These are phyloP conservation scores for Dascyllus trimaculatus DNA, from an alignment of 2,113 vertebrate species.

Conservation along the genomic window DNA sequence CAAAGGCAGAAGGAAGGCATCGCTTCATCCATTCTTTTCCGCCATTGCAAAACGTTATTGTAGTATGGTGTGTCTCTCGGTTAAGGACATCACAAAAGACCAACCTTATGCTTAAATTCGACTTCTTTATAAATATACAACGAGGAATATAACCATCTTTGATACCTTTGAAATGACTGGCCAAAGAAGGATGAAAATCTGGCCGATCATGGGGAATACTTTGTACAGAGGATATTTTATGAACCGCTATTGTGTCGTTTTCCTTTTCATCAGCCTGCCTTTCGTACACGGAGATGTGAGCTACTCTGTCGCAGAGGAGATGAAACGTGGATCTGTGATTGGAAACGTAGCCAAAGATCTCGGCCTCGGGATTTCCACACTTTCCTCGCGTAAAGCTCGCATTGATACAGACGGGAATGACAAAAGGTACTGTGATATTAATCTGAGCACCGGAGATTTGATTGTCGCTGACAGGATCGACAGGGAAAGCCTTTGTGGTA, in stretches of 20 bases:
- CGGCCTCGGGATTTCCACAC: constrained; percentile 10
- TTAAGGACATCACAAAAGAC: neutral
- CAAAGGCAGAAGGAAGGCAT: neutral
- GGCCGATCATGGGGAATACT: neutral
- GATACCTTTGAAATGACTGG: accelerated
- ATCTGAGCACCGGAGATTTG: constrained; percentile 74
- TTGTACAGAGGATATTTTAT: neutral
- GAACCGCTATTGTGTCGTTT: neutral
- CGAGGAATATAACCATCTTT: neutral
- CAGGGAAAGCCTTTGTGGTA: constrained; percentile 80
- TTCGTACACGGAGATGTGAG: constrained; percentile 62
- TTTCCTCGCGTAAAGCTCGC: constrained; percentile 57
- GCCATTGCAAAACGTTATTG: constrained; percentile 19
- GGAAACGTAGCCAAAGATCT: constrained; percentile 79
- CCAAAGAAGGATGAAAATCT: neutral
- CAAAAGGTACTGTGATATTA: constrained; percentile 77
- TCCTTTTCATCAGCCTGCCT: constrained; percentile 28
- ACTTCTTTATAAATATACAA: neutral
- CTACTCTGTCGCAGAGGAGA: constrained; percentile 82
- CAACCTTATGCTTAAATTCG: neutral
- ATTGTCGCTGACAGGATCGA: constrained; percentile 77
- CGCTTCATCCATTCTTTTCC: constrained; percentile 9
- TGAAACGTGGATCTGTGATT: constrained; percentile 73
- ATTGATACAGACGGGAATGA: constrained; percentile 64
- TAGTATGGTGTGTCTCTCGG: neutral